Conservation (phyloP, 2,113 vertebrate species). For the Phalacrocorax carbo region DNA sequence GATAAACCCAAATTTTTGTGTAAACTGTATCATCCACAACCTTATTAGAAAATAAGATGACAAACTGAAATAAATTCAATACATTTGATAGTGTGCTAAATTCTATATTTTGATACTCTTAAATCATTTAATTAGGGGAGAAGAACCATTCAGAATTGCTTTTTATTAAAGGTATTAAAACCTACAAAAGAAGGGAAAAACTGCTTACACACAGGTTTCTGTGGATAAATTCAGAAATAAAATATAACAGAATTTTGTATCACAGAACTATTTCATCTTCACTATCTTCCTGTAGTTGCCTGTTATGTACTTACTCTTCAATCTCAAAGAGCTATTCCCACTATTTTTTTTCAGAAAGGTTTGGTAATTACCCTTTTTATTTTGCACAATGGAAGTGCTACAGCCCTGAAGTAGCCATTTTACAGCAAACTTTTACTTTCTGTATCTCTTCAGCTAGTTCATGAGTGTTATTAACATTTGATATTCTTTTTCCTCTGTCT, state of each 20-base stretch:
- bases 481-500: not conserved
- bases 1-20: not conserved
- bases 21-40: not conserved
- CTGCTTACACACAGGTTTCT: not conserved
- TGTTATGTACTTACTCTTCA: not conserved
- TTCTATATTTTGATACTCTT: not conserved
- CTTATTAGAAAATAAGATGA: not conserved
- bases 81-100: not conserved
- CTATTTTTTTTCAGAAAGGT: not conserved
- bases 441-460: not conserved
- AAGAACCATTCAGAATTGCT: not conserved
- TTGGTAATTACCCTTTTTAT: not conserved
- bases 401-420: constrained; percentile 26
- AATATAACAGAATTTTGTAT: not conserved
- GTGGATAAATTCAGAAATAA: constrained; percentile 19
- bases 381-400: not conserved
- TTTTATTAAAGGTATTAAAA: not conserved
- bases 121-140: not conserved
- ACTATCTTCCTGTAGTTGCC: not conserved
- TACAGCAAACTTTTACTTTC: constrained; percentile 14
- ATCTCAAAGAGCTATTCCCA: not conserved
- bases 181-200: not conserved
- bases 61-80: not conserved
- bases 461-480: constrained; percentile 5
- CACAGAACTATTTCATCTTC: not conserved